Evolutionary conservation across 2,113 vertebrate genomes (phyloP).

Genomic region (Hippolais icterina): DNA sequence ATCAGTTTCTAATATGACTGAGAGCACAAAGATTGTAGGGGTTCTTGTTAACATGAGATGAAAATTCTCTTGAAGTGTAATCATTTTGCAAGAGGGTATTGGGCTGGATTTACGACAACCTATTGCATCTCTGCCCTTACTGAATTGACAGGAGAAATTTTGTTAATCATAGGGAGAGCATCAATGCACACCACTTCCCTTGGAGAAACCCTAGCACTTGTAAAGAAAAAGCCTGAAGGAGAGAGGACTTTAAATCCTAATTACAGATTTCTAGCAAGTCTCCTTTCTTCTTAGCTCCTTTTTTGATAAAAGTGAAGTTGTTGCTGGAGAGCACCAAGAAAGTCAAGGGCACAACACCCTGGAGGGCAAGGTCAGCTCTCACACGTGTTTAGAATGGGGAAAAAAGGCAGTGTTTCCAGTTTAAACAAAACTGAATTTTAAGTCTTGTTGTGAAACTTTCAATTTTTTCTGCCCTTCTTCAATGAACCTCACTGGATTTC

Average conservation of each 20-base stretch:
- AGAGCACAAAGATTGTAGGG: slow-evolving; percentile 60
- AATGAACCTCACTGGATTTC: neutral
- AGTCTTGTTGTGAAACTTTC: neutral
- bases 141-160: neutral
- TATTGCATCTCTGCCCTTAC: neutral
- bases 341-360: neutral
- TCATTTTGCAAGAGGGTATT: slow-evolving; percentile 54
- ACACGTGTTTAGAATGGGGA: accelerated
- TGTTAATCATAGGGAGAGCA: neutral
- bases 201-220: neutral
- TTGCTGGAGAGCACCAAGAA: neutral
- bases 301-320: neutral
- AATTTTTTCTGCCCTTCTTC: neutral
- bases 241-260: neutral
- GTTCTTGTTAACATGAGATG: slow-evolving; percentile 68
- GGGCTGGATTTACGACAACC: slow-evolving; percentile 7
- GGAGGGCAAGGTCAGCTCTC: neutral
- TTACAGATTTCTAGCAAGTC: neutral
- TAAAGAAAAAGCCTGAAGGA: neutral
- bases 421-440: neutral
- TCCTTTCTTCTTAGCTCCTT: neutral
- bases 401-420: neutral
- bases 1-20: slow-evolving; percentile 70
- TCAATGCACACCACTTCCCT: neutral
- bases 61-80: slow-evolving; percentile 65